These are phyloP conservation scores for Scolopax mira DNA, from an alignment of 2,113 vertebrate genomes.

Conservation along the genomic window DNA sequence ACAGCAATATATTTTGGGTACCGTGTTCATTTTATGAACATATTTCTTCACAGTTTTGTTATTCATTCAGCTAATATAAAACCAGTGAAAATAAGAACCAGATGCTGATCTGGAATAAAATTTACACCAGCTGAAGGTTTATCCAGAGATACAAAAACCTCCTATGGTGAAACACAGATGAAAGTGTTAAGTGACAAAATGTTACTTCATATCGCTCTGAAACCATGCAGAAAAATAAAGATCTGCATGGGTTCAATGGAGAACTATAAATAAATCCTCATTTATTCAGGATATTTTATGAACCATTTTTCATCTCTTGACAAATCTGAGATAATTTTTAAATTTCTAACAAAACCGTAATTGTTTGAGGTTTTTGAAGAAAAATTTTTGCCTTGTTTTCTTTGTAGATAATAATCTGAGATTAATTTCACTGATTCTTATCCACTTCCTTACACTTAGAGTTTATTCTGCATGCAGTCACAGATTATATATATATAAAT, in stretches of 20 bases:
- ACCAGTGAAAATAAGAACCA: constrained; percentile 17
- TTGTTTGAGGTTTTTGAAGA: neutral
- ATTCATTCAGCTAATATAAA: neutral
- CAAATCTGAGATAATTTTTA: neutral
- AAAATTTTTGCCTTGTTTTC: neutral
- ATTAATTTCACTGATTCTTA: neutral
- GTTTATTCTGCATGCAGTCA: neutral
- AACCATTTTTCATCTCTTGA: neutral
- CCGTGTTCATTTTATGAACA: neutral
- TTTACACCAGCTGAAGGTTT: constrained; percentile 3
- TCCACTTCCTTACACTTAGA: neutral
- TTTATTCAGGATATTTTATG: neutral
- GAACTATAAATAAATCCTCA: neutral
- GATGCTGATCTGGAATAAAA: constrained; percentile 31
- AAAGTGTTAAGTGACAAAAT: constrained; percentile 22
- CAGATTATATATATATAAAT: neutral
- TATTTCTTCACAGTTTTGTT: constrained; percentile 25
- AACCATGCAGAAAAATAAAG: constrained; percentile 10
- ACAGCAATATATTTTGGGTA: neutral
- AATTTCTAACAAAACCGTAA: neutral
- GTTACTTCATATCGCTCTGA: neutral
- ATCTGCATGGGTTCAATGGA: neutral
- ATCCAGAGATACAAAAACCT: constrained; percentile 9
- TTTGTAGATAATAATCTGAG: neutral
- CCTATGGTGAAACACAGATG: neutral